Conservation (phyloP, 2,888 invertebrate species). For the Ornithoptera priamus region DNA sequence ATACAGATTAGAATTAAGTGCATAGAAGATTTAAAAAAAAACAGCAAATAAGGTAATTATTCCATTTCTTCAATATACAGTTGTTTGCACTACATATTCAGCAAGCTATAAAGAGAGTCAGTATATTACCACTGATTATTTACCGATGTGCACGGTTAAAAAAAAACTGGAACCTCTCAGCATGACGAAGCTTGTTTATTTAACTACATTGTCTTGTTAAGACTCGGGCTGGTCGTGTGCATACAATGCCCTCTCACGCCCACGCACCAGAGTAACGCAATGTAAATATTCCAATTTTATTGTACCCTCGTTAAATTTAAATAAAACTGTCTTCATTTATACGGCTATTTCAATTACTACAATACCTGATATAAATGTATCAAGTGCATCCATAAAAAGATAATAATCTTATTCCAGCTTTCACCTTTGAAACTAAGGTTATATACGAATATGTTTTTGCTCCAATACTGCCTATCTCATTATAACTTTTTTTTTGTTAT, state of each 20-base stretch:
- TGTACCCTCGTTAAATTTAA: constrained; percentile 17
- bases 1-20: too few relatives aligned
- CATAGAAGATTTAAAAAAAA: too few relatives aligned
- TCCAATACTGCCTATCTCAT: too few relatives aligned
- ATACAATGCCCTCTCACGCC: constrained; percentile 44
- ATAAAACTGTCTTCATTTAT: neutral
- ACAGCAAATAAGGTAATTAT: too few relatives aligned
- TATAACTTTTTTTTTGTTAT: too few relatives aligned
- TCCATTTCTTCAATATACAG: neutral
- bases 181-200: constrained; percentile 53
- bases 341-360: neutral
- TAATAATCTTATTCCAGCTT: neutral
- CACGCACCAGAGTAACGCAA: constrained; percentile 25
- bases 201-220: constrained; percentile 56
- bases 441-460: neutral
- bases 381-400: constrained; percentile 3
- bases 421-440: neutral
- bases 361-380: constrained; percentile 17
- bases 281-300: constrained; percentile 13
- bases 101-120: neutral
- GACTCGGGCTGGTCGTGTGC: constrained; percentile 36
- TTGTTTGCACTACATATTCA: neutral
- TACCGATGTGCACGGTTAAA: constrained; percentile 3
- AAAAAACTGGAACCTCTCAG: neutral
- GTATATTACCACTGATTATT: neutral